Evolutionary conservation across 2,113 vertebrate species (phyloP), one percentile per base, ranked within the genome.

Genomic region (Sapajus apella): DNA sequence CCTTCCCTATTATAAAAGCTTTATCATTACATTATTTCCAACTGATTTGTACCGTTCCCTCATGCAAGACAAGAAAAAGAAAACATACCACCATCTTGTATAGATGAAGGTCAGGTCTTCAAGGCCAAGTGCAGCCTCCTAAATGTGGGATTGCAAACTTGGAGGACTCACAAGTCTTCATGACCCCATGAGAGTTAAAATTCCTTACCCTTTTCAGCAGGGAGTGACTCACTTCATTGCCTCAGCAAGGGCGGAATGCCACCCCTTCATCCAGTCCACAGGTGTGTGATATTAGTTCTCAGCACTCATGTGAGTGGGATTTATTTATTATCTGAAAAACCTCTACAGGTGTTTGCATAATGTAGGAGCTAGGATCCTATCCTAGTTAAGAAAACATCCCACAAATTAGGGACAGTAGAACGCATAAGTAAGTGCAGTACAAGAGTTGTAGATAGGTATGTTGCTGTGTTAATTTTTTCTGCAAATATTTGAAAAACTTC

Each of bases 261-360:
- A 3, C 61, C 30, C 10, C 0, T 6, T 50, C 40, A 20, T n/a
- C 68, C 73, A 27, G 0, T 1, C 2, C 8, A 11, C 4, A 12
- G 70, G n/a, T 40, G 0, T 6, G 7, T n/a, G 9, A 20, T 10
- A 0, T 21, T 6, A 61, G 52, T 16, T 3, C 40, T 5, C 47
- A 50, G 43, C 68, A 52, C 13, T 35, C 30, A n/a, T 1, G 30
- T 2, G 25, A 56, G 20, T 10, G 5, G 12, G 30, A 2, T 0
- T 64, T n/a, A 2, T 1, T 64, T 2, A 5, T 4, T 25, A 23
- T 3, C 12, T 50, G 64, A 27, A 35, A 56, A 47, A 40, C 89
- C 21, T 30, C 47, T n/a, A 17, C 6, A 2, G 32, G 45, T 23
- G 17, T 5, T 9, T 32, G 13, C 8, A 45, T 77, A 20, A 35